Evolutionary conservation across 2,888 invertebrate species (phyloP).

Genomic region (Morpho helenor): DNA sequence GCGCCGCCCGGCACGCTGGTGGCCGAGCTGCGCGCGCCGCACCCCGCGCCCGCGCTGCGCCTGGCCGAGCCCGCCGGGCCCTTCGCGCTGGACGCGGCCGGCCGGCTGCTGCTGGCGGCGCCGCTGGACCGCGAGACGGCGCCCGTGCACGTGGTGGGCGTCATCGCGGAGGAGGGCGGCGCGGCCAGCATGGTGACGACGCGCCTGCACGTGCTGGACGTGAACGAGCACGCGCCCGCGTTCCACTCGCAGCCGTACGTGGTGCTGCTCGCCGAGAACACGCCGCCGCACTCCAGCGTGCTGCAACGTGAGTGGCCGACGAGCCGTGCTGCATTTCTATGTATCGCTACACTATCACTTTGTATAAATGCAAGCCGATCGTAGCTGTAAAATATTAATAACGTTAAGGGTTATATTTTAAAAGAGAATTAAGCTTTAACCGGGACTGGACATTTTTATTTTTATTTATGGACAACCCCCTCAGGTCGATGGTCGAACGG

Average conservation of each 20-base stretch:
- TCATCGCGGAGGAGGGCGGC: conserved; percentile 55
- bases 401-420: too few species aligned
- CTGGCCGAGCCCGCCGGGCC: conserved; percentile 25
- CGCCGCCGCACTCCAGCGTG: conserved; percentile 87
- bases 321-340: neutral
- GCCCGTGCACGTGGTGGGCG: conserved; percentile 81
- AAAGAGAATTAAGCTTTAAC: too few species aligned
- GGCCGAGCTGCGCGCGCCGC: conserved; percentile 42
- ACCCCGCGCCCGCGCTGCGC: conserved; percentile 21
- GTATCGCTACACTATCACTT: too few species aligned
- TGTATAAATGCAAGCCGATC: too few species aligned
- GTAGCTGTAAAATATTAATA: too few species aligned
- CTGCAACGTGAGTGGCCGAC: conserved; percentile 79
- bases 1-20: conserved; percentile 72
- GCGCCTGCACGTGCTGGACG: conserved; percentile 89
- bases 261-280: conserved; percentile 89
- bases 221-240: conserved; percentile 92
- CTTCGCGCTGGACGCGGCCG: conserved; percentile 85
- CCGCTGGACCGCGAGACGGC: conserved; percentile 87
- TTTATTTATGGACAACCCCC: too few species aligned
- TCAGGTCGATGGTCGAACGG: too few species aligned
- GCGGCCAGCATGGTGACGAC: conserved; percentile 84
- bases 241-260: conserved; percentile 92
- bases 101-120: conserved; percentile 86
- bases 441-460: too few species aligned